phyloP scores from a whole-genome alignment of 1,140 invertebrate genomes.

The Meloidogyne floridensis region DNA sequence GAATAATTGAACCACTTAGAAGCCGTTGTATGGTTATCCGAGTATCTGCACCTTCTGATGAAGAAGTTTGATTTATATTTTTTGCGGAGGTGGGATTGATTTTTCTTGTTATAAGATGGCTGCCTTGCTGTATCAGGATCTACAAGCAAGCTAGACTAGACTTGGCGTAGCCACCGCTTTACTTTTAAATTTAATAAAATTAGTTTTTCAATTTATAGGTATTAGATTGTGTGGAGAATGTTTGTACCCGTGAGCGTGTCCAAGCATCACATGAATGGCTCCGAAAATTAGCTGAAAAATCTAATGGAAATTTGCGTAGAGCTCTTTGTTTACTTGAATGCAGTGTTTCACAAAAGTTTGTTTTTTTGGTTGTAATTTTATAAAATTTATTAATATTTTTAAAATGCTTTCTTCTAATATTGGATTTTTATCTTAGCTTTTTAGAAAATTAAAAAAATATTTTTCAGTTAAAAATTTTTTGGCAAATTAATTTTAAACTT shows the following conservation, averaged over 20 bases:
- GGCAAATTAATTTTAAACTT: too few species aligned
- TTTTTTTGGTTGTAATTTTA: conserved; percentile 21
- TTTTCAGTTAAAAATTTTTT: too few species aligned
- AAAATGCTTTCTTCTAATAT: not conserved
- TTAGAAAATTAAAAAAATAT: not conserved
- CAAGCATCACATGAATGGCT: conserved; percentile 79
- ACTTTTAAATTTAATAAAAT: conserved; percentile 8
- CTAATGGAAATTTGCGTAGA: conserved; percentile 85
- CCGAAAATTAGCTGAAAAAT: conserved; percentile 77
- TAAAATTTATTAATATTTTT: conserved; percentile 42
- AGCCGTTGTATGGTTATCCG: conserved; percentile 89
- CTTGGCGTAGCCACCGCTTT: not conserved
- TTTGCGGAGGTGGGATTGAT: too few species aligned
- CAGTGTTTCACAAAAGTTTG: conserved; percentile 83
- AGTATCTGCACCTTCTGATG: conserved; percentile 80
- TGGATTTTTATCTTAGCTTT: not conserved
- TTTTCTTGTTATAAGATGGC: too few species aligned
- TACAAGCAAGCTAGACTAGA: too few species aligned
- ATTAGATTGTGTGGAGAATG: conserved; percentile 70
- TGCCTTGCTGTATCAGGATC: too few species aligned
- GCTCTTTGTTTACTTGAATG: conserved; percentile 92
- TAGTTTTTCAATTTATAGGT: conserved; percentile 30
- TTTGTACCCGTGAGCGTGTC: conserved; percentile 84
- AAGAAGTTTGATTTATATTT: conserved; percentile 73
- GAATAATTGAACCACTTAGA: conserved; percentile 89